Evolutionary conservation across 2,888 invertebrate species (phyloP), one percentile per base, ranked within the genome.

Genomic region (Ectemnius continuus): DNA sequence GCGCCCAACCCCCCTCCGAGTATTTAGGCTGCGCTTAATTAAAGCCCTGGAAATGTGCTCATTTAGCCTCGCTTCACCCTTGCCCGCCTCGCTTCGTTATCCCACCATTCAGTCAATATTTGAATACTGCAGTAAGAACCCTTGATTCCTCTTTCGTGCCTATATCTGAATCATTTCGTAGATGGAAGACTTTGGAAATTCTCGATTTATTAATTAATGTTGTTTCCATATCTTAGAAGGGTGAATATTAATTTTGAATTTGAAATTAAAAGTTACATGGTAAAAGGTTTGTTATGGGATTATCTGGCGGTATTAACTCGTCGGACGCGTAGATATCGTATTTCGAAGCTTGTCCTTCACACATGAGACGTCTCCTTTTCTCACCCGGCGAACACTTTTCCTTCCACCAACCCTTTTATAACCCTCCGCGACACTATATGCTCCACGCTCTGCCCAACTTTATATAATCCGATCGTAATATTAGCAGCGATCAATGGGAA

Each of bases 401-500:
- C 52, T 16, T 52, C 52, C 16, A 6, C 52, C 52, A 52, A 52
- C 52, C 52, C 52, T 52, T 52, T 52, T 16, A 52, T 52, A 14
- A 52, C 16, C n/a, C 52, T 52, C 14, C 14, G 5, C 13, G 16
- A 14, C 13, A 52, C 52, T 52, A 52, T 52, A 52, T 52, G n/a
- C 16, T 11, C 1, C 11, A 14, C 11, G 52, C n/a, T 52, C 14
- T 52, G 52, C n/a, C 52, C 36, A 36, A 26, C 45, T 45, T 61
- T 23, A 23, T 60, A 56, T 71, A 62, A 26, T 48, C 48, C 8
- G 56, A 63, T 67, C 57, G 75, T 77, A 77, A 77, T 67, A 72
- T 75, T 75, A 75, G 76, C 76, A 73, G 45, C 75, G 76, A 77
- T 76, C 77, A 77, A 77, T 76, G 77, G 73, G 64, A 76, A 70